Base-by-base conservation (phyloP, 2,113 vertebrate species). In the Paracanthobrama guichenoti region DNA sequence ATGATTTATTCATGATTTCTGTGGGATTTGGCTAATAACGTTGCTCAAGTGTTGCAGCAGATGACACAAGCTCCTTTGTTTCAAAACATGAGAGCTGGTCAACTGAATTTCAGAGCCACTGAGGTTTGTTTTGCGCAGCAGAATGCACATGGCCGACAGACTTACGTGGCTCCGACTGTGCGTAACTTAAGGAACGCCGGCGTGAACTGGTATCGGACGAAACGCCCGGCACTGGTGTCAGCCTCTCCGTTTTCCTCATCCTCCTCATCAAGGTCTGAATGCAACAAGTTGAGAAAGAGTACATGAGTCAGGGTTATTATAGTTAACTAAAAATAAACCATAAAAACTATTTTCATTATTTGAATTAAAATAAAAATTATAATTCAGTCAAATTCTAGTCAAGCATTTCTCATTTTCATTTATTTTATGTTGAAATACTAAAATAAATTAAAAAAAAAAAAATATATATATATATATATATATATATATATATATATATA, bases 181-280 rank as follows among this genome's bases (percentile, higher is more conserved):
- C 96, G 92, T 31, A 99, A 96, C 26, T 96, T 97, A 16, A 99
- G 93, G 87, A 99, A 99, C 0, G 98, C 98, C 0, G 98, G 96
- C 31, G 98, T 99, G 93, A 99, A 99, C 93, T 99, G 98, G 88
- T 99, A 99, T 4, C 98, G 95, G 71, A 99, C 98, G 74, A 99
- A 99, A 66, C 98, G 97, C 0, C 98, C 98, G 0, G 96, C 95
- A 13, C 96, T 98, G 83, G 91, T 76, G 5, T 99, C 97, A 35
- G 89, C 89, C 0, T 97, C 97, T 3, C 91, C 94, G n/a, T 82
- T 88, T 55, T 96, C 96, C 2, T 96, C 96, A n/a, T 96, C 96
- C 1, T 93, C 91, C 0, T 96, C 96, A 0, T 91, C 86, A 24
- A 94, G 93, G 89, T 95, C 98, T 99, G 62, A 73, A 85, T 89